phyloP scores from a whole-genome alignment of 2,113 vertebrate genomes.

The Terrapene triunguis region DNA sequence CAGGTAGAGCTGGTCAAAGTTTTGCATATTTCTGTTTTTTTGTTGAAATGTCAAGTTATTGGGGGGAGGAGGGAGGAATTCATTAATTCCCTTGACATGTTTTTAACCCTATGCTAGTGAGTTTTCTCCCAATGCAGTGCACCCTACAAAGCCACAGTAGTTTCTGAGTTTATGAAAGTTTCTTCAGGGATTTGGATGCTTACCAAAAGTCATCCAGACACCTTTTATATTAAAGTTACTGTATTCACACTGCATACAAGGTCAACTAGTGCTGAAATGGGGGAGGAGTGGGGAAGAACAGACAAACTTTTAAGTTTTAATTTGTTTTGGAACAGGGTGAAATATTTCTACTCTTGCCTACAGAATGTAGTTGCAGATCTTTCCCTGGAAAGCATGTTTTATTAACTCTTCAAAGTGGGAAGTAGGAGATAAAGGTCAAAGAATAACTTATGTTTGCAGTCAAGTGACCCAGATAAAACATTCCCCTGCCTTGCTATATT shows the following conservation, averaged over 20 bases:
- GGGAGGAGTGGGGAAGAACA: accelerated
- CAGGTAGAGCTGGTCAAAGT: neutral
- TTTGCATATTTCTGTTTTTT: neutral
- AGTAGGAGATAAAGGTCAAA: neutral
- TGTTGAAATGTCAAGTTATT: accelerated
- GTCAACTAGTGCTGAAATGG: neutral
- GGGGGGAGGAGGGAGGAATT: neutral
- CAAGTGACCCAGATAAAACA: neutral
- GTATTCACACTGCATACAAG: neutral
- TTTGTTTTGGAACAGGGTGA: neutral
- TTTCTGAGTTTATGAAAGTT: neutral
- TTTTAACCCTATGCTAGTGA: neutral
- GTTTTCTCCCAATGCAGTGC: accelerated
- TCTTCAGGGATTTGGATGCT: neutral
- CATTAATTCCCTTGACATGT: neutral
- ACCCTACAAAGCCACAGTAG: neutral
- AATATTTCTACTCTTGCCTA: neutral
- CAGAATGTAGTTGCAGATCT: neutral
- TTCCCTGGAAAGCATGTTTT: neutral
- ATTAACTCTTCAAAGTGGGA: neutral
- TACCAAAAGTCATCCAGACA: neutral
- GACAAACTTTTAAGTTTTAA: neutral
- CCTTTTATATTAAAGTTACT: neutral
- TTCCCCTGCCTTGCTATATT: neutral
- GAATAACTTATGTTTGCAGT: neutral